Conservation (phyloP, 2,113 vertebrate genomes). For the Corydoras sp. region DNA sequence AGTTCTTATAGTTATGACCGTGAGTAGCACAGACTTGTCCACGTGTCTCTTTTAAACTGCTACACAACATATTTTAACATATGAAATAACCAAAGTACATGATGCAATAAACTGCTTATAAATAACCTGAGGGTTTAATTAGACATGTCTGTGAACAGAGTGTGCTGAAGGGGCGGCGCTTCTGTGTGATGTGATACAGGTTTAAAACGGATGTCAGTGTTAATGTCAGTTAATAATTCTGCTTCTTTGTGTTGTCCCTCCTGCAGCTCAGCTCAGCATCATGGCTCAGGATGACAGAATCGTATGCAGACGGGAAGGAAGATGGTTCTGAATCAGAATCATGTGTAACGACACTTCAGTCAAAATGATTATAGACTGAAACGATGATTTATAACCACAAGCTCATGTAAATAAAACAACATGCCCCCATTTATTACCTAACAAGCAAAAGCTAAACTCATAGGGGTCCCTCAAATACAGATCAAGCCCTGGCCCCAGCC, state of each 20-base stretch:
- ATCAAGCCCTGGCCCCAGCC: constrained; percentile 37
- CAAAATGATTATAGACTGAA: not conserved
- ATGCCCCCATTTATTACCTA: constrained; percentile 5
- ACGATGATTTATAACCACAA: not conserved
- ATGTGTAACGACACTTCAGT: not conserved
- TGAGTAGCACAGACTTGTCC: too few species aligned
- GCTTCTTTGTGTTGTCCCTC: constrained; percentile 49
- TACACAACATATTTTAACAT: too few species aligned
- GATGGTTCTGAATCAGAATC: constrained; percentile 24
- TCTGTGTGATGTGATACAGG: too few species aligned
- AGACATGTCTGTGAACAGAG: too few species aligned
- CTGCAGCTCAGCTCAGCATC: constrained; percentile 43
- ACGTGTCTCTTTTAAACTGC: too few species aligned
- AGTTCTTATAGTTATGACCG: too few species aligned
- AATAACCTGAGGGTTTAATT: too few species aligned
- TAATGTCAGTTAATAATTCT: constrained; percentile 43
- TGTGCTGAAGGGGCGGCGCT: too few species aligned
- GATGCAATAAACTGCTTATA: too few species aligned
- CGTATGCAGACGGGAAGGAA: constrained; percentile 41
- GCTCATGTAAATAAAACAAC: constrained; percentile 6
- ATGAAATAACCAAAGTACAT: too few species aligned
- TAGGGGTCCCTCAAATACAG: not conserved
- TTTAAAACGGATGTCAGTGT: too few species aligned
- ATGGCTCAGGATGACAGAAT: constrained; percentile 48
- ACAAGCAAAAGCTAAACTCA: not conserved